These are phyloP conservation scores for Aspidiotus rigidus DNA, from an alignment of 2,888 invertebrate genomes.

Conservation along the genomic window DNA sequence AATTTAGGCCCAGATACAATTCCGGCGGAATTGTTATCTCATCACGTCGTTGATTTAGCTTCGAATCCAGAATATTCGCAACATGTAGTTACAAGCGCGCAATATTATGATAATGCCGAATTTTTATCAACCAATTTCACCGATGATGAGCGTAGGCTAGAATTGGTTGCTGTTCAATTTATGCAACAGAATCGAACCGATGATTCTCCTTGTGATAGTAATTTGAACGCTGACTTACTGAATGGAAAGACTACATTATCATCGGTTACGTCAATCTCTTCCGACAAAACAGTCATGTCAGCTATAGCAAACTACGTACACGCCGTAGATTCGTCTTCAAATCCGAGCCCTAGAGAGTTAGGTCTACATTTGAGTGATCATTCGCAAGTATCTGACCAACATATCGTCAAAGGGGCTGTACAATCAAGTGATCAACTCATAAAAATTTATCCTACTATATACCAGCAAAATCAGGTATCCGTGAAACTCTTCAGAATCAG, in stretches of 20 bases:
- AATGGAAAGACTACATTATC: constrained; percentile 52
- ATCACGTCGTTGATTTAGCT: constrained; percentile 38
- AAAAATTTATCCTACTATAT: constrained; percentile 25
- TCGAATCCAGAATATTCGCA: constrained; percentile 41
- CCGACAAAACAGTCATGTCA: constrained; percentile 39
- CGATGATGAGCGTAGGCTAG: constrained; percentile 53
- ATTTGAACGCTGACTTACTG: constrained; percentile 6
- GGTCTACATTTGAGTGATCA: constrained; percentile 11
- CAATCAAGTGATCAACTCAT: constrained; percentile 20
- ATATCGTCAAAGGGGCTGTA: constrained; percentile 6
- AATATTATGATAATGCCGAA: constrained; percentile 39
- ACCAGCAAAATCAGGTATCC: constrained; percentile 8
- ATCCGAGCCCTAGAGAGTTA: constrained; percentile 39
- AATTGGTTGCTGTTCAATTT: constrained; percentile 53
- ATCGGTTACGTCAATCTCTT: constrained; percentile 40
- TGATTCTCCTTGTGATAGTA: neutral
- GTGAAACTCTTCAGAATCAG: too few species aligned
- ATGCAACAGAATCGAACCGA: constrained; percentile 10
- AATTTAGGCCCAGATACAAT: constrained; percentile 36
- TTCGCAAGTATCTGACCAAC: constrained; percentile 14
- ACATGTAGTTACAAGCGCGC: constrained; percentile 36
- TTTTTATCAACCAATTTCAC: constrained; percentile 44
- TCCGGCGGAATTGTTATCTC: constrained; percentile 38
- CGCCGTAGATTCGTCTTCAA: constrained; percentile 36
- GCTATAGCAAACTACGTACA: constrained; percentile 41